Evolutionary conservation across 2,797 vertebrate genomes (phyloP).

Genomic region (Micromesistius poutassou): DNA sequence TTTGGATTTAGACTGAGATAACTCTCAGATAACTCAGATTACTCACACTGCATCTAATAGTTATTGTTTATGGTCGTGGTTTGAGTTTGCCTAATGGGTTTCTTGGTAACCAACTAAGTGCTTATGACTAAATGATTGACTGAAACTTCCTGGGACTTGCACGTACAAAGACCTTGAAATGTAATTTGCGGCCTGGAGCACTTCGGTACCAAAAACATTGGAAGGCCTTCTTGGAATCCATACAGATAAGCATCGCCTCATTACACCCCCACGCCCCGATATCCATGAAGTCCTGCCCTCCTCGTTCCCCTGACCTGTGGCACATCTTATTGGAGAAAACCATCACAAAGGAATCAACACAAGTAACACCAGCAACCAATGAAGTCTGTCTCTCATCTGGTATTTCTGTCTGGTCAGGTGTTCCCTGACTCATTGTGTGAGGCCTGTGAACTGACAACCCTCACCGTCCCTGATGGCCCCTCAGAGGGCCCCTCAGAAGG

Average conservation of each 20-base stretch:
- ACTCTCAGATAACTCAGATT: neutral
- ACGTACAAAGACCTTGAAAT: neutral
- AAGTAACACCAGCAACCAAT: neutral
- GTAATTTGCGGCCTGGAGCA: too few species aligned
- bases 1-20: neutral
- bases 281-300: neutral
- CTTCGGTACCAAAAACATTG: too few species aligned
- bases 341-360: neutral
- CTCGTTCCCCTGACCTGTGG: neutral
- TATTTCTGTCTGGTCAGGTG: neutral
- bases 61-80: neutral
- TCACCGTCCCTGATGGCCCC: neutral
- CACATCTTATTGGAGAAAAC: neutral
- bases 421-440: neutral
- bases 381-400: neutral
- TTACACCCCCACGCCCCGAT: neutral
- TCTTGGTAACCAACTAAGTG: neutral
- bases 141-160: neutral
- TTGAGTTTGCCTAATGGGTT: neutral
- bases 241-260: neutral
- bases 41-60: neutral
- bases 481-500: neutral
- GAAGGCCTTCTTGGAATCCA: neutral
- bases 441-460: neutral
- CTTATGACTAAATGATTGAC: neutral